Evolutionary conservation across 2,113 vertebrate species (phyloP), one percentile per base, ranked within the genome.

Genomic region (Oncorhynchus tshawytscha): DNA sequence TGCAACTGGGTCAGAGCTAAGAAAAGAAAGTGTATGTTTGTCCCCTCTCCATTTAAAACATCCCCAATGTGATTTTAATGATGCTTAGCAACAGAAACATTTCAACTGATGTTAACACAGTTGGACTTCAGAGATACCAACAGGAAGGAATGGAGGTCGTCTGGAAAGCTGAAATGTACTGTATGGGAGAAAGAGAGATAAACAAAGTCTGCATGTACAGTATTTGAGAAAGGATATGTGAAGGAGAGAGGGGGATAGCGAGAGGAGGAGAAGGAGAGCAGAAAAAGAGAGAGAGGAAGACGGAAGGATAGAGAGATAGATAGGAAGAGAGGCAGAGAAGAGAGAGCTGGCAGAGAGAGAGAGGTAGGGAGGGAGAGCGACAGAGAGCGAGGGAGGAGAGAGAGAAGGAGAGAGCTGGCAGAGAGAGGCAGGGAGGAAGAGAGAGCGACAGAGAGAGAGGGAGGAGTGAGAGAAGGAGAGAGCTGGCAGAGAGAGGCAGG

Each of bases 1-100:
- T 86, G 15, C 15, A 51, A 51, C 74, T 78, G 75, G 76, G 31
- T 72, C 82, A 70, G 77, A 60, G 18, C 6, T 60, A 60, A 22
- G 64, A 24, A 24, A 24, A 24, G 24, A 65, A 20, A 65, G 64
- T 24, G 64, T 24, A 20, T 65, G 64, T 20, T 65, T 65, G 20
- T 24, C 64, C 9, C 64, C 64, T 24, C 24, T 24, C 64, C 22
- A 29, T 60, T 45, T 66, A 57, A 39, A 75, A 77, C 75, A 39
- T 9, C 34, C 34, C 34, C 34, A 39, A 39, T 39, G 34, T 9
- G 34, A 39, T 39, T 39, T 9, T 9, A 39, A 39, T 39, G 34
- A 39, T 39, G 34, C 34, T 39, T 39, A 39, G 34, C 34, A 71
- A 9, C 34, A 39, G 34, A 2, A 39, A 9, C 34, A 39, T 39